Base-by-base conservation (phyloP, 2,888 invertebrate species). In the Yponomeuta cagnagella region DNA sequence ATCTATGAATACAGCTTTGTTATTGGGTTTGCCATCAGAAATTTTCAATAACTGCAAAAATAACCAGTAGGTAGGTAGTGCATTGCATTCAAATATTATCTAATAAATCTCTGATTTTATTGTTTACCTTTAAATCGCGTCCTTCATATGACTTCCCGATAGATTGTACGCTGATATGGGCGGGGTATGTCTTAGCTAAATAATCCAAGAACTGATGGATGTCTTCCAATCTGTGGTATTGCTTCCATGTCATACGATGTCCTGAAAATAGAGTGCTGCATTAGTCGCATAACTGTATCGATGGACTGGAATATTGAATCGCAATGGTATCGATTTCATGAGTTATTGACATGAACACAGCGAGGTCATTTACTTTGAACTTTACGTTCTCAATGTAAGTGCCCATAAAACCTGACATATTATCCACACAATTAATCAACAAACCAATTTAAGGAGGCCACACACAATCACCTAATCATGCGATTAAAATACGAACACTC, bases 71-170 rank as follows among this genome's bases (percentile, higher is more conserved):
- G 2, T 12, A 71, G 65, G 71, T 12, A 15, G 12, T 15, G 15
- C 15, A 15, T 8, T 12, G 52, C 52, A 4, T 15, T 58, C 52
- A 58, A 58, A 15, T 58, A 4, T 12, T 15, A 58, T 58, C 1
- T 58, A 58, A 58, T 15, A 15, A 43, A 58, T 67, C 48, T 52
- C 58, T 33, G 33, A 23, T 71, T 70, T 52, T 70, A 63, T 65
- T 12, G 33, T 65, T 12, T 76, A 96, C 94, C 93, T 96, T 96
- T 0, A 97, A 88, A 12, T 96, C 94, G 31, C 95, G 93, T 69
- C 95, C 95, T 88, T 97, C 95, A 65, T 94, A 90, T 0, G 97
- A 96, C 77, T 93, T 93, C 63, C 97, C 98, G 74, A 97, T 96
- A 12, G 93, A 94, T 80, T 95, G 94, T 0, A 96, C 94, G 9